Conservation (phyloP, 2,113 vertebrate species). For the Tragelaphus scriptus region DNA sequence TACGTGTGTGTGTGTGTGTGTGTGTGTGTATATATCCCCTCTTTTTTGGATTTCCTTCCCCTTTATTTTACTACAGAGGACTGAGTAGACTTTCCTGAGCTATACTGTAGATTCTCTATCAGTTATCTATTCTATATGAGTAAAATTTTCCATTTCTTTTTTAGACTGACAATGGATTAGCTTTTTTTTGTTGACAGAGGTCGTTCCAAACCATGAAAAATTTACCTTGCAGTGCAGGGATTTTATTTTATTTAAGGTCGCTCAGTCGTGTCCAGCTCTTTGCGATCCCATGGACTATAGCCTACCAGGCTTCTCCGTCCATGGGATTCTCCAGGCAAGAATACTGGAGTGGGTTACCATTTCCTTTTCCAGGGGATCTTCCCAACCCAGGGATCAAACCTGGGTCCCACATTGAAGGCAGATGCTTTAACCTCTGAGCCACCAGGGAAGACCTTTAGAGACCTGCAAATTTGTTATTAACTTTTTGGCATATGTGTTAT, state of each 20-base stretch:
- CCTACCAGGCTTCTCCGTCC: no score
- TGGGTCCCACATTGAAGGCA: no score
- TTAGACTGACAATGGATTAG: background rate
- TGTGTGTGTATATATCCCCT: rapidly evolving
- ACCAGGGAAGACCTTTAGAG: background rate
- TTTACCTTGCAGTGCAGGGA: background rate
- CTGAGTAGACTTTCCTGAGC: background rate
- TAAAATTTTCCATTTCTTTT: background rate
- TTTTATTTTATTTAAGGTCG: background rate
- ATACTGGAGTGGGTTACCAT: no score
- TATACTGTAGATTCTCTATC: background rate
- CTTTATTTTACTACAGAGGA: background rate
- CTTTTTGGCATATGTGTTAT: background rate
- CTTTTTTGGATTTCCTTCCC: background rate
- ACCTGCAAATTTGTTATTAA: background rate
- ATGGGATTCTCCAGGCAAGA: no score
- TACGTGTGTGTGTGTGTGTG: background rate
- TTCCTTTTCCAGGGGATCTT: no score
- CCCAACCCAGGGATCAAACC: no score
- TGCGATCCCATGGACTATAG: rapidly evolving
- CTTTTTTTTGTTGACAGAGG: background rate
- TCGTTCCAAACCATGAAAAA: background rate
- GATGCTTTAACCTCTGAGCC: no score
- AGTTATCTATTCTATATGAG: background rate
- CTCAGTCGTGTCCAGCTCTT: no score